Conservation (phyloP, 2,113 vertebrate genomes). For the Urocitellus parryii region DNA sequence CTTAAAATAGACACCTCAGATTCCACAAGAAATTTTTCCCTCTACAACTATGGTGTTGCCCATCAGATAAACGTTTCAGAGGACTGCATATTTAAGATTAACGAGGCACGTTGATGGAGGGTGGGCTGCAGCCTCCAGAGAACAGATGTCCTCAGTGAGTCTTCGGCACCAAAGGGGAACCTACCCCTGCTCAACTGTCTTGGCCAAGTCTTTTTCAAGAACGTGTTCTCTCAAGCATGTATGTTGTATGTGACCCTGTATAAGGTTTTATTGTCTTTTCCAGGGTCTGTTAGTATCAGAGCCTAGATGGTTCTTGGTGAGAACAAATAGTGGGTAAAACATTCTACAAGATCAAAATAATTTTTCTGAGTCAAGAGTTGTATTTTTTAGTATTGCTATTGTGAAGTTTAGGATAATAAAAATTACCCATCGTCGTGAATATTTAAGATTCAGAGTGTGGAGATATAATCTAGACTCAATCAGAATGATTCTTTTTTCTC, state of each 20-base stretch:
- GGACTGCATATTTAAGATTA: neutral
- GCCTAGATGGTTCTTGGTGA: neutral
- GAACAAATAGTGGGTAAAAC: neutral
- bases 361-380: neutral
- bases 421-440: neutral
- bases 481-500: neutral
- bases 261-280: neutral
- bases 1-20: slow-evolving; percentile 7
- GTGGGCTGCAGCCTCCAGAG: neutral
- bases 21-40: neutral
- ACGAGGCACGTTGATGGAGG: neutral
- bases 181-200: neutral
- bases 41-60: neutral
- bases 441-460: neutral
- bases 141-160: neutral
- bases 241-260: neutral
- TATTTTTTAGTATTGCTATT: neutral
- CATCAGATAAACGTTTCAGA: slow-evolving; percentile 38
- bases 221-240: neutral
- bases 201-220: neutral
- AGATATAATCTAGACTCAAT: neutral
- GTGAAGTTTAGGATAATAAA: neutral
- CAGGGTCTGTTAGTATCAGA: neutral
- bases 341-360: neutral
- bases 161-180: neutral